Conservation (phyloP, 2,797 vertebrate species). For the Aplochiton taeniatus region DNA sequence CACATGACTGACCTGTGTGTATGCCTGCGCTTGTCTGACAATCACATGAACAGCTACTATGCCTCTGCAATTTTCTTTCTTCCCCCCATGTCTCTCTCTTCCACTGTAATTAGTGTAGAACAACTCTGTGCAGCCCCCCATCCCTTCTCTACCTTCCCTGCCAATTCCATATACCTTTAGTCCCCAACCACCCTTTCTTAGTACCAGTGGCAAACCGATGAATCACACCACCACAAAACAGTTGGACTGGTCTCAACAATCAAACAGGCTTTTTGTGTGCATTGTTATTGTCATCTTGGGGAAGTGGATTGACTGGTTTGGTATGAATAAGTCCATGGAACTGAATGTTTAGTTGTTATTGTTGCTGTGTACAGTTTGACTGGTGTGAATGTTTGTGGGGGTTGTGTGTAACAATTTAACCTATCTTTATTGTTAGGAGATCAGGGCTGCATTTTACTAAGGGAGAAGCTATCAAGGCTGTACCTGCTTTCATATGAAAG, state of each 20-base stretch:
- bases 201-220: conserved; percentile 46
- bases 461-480: too few species aligned
- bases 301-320: conserved; percentile 73
- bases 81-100: not conserved
- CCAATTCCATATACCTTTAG: conserved; percentile 27
- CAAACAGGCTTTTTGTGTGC: conserved; percentile 51
- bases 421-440: conserved; percentile 19
- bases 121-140: not conserved
- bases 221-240: conserved; percentile 45
- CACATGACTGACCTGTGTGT: conserved; percentile 15
- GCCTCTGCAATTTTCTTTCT: not conserved
- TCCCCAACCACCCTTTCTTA: conserved; percentile 3
- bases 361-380: conserved; percentile 11
- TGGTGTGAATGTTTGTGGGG: not conserved
- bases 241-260: conserved; percentile 52
- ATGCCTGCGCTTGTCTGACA: conserved; percentile 15
- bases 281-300: conserved; percentile 15
- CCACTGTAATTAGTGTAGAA: not conserved
- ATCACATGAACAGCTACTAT: not conserved
- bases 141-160: conserved; percentile 11
- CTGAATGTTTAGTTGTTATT: conserved; percentile 20
- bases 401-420: conserved; percentile 21
- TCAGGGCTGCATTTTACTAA: not conserved
- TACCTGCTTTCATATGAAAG: not conserved
- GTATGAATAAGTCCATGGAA: conserved; percentile 33